Conservation (phyloP, 2,888 invertebrate species). For the Caenorhabditis angaria region DNA sequence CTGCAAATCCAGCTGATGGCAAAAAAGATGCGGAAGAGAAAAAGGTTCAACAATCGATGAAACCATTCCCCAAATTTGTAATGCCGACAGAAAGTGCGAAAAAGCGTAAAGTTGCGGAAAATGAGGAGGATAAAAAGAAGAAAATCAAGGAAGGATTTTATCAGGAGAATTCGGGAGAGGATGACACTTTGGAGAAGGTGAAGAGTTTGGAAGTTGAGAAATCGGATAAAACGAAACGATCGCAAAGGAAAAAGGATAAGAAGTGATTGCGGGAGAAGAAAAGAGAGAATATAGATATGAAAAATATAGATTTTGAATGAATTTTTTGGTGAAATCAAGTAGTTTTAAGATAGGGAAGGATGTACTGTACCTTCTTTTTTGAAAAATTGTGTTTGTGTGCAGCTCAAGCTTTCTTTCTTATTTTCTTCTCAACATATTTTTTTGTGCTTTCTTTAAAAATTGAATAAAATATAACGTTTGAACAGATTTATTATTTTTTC, state of each 20-base stretch:
- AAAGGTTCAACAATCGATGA: constrained; percentile 4
- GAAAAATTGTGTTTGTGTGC: too few species aligned
- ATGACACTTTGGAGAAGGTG: not conserved
- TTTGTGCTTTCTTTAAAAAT: too few species aligned
- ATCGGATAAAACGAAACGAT: not conserved
- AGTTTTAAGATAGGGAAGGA: too few species aligned
- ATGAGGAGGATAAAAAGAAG: constrained; percentile 41
- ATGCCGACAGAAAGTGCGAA: constrained; percentile 36
- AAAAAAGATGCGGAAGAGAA: constrained; percentile 7
- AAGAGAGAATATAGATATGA: too few species aligned
- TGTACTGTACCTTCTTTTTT: too few species aligned
- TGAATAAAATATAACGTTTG: too few species aligned
- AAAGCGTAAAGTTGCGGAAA: constrained; percentile 28
- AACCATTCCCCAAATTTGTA: constrained; percentile 4
- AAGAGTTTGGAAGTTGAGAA: not conserved
- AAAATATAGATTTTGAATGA: too few species aligned
- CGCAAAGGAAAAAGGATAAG: not conserved
- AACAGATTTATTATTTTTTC: too few species aligned
- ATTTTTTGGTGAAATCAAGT: too few species aligned
- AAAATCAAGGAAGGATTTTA: constrained; percentile 50
- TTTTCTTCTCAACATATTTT: too few species aligned
- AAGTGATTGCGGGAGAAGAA: too few species aligned
- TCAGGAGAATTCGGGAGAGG: constrained; percentile 14
- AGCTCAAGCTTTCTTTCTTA: too few species aligned
- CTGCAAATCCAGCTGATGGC: not conserved